Base-by-base conservation (phyloP, 1,140 invertebrate species). In the Metaphire vulgaris region DNA sequence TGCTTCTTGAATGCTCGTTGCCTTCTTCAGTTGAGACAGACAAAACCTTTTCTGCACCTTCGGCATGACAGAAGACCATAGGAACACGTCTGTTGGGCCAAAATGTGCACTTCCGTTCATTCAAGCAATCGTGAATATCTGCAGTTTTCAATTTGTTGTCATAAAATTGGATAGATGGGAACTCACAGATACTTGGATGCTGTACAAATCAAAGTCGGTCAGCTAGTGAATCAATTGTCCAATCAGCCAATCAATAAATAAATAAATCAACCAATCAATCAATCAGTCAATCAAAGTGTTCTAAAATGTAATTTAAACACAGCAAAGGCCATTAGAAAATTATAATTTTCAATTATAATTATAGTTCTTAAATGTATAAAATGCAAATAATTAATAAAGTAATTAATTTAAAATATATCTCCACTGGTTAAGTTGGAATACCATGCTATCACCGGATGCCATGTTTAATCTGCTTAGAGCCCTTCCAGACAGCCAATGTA, bases 91-190 rank as follows among this genome's bases (percentile, higher is more conserved):
- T 28, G 28, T 65, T 80, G 30, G 64, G 69, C 79, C 80, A 80
- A 2, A 81, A 76, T 31, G 66, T 41, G 16, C 80, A 32, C 1
- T 77, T 79, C 21, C 78, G 15, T 12, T 65, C 31, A 14, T 65
- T 56, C 1, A 30, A 21, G 78, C 79, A 80, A 1, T 30, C 56
- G 12, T 16, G 16, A 12, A 78, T 79, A 41, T 33, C 30, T 2
- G 41, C 74, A 0, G 80, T 82, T 68, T 79, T 69, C 28, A 83
- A 74, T 69, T 75, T 78, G 12, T 69, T 69, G 1, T 80, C 76
- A 69, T 84, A 84, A 77, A 84, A 84, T 26, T 81, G 71, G 16
- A 72, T 64, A 2, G 83, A 84, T 14, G 82, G 82, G 73, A 84
- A 83, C 30, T 79, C 67, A 69, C 81, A 82, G 34, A 84, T 81